A percentile compares a stretch with the other conserved stretches of the same genome.
Evolutionary conservation across 2,888 invertebrate species (phyloP).

Genomic region (Philereme vetulata): DNA sequence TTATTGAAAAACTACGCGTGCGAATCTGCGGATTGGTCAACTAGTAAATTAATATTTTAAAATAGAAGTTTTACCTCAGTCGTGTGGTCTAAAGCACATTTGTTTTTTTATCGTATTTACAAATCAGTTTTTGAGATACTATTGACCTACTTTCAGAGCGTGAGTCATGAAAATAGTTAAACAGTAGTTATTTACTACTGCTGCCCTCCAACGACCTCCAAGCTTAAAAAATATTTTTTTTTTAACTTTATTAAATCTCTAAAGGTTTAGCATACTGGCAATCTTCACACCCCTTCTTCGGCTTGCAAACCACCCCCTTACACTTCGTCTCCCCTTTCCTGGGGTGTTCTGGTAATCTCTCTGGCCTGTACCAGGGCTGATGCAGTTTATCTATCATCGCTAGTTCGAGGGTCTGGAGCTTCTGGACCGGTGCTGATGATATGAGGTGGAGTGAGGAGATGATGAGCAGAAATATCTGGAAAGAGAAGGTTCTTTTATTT

Average conservation of each 20-base stretch:
- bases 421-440: conserved; percentile 38
- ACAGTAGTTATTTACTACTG: no score
- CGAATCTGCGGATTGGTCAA: no score
- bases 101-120: no score
- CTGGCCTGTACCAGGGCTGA: conserved; percentile 51
- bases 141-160: no score
- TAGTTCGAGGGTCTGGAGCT: conserved; percentile 44
- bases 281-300: conserved; percentile 45
- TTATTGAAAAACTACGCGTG: no score
- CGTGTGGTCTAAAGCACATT: no score
- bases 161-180: no score
- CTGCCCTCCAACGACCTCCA: no score
- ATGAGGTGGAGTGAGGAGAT: conserved; percentile 26
- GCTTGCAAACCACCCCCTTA: conserved; percentile 47
- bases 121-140: no score
- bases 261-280: conserved; percentile 52
- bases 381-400: conserved; percentile 56
- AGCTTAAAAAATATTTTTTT: not conserved
- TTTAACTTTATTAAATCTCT: conserved; percentile 33
- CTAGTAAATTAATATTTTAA: no score
- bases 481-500: conserved; percentile 12
- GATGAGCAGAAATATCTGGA: conserved; percentile 41
- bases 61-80: no score
- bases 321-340: conserved; percentile 60
- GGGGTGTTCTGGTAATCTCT: conserved; percentile 49